A percentile compares a stretch with the other conserved stretches of the same genome.
These are phyloP conservation scores for Conus canariensis DNA, from an alignment of 2,888 invertebrate genomes.

Conservation along the genomic window DNA sequence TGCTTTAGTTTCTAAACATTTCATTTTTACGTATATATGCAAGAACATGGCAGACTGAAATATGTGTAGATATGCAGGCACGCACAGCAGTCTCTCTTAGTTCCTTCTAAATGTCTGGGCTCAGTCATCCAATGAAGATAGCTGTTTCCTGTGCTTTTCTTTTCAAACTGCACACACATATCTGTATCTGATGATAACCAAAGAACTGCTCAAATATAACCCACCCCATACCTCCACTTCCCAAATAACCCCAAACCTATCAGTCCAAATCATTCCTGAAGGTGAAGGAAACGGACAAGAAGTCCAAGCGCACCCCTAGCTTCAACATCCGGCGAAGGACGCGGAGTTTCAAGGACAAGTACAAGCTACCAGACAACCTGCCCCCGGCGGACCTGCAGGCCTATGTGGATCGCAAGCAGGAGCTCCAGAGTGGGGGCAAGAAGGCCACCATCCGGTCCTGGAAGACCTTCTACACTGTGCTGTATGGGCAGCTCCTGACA, in stretches of 20 bases:
- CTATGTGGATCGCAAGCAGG: slow-evolving; percentile 94
- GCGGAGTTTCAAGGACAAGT: slow-evolving; percentile 86
- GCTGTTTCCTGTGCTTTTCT: too few species aligned
- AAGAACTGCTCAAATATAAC: too few species aligned
- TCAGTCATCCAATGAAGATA: too few species aligned
- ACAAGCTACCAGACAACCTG: slow-evolving; percentile 81
- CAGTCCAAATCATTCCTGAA: neutral
- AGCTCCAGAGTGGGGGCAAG: slow-evolving; percentile 94
- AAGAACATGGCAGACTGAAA: too few species aligned
- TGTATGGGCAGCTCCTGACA: slow-evolving; percentile 97
- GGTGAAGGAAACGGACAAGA: slow-evolving; percentile 81
- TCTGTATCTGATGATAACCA: too few species aligned
- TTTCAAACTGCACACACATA: too few species aligned
- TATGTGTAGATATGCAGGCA: too few species aligned
- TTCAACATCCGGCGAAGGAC: slow-evolving; percentile 95
- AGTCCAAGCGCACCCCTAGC: slow-evolving; percentile 93
- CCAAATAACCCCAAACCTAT: neutral
- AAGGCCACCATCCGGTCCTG: slow-evolving; percentile 96
- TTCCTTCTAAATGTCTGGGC: too few species aligned
- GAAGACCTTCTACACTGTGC: slow-evolving; percentile 95
- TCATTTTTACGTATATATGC: too few species aligned
- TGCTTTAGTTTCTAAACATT: too few species aligned
- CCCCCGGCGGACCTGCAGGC: slow-evolving; percentile 95
- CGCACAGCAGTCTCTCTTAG: too few species aligned
- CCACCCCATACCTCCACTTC: too few species aligned